These are phyloP conservation scores for Nephrocerus scutellatus DNA, from an alignment of 2,888 invertebrate genomes.

Conservation along the genomic window DNA sequence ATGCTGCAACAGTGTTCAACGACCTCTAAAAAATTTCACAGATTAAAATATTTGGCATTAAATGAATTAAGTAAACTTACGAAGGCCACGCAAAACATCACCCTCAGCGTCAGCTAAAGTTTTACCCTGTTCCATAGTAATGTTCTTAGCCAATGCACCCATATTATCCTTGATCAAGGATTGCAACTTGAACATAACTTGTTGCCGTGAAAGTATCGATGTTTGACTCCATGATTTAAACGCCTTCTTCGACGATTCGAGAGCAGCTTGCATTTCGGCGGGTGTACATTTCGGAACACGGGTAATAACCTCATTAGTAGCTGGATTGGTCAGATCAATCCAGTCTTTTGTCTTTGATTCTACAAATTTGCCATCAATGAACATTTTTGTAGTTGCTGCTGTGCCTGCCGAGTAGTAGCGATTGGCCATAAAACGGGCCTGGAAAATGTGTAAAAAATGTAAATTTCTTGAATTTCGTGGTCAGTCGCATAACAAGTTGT, in stretches of 20 bases:
- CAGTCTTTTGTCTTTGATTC: conserved; percentile 91
- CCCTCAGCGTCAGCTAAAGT: conserved; percentile 96
- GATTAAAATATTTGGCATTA: not conserved
- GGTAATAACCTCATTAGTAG: conserved; percentile 76
- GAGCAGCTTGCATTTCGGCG: conserved; percentile 82
- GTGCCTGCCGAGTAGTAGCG: conserved; percentile 53
- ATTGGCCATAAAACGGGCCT: conserved; percentile 33
- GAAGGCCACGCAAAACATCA: conserved; percentile 93
- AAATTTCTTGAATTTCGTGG: too few species aligned
- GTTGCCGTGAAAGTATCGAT: conserved; percentile 87
- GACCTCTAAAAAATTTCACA: conserved; percentile 63
- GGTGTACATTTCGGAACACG: conserved; percentile 86
- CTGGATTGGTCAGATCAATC: conserved; percentile 94
- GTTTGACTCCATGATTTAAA: conserved; percentile 79
- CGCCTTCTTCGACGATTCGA: conserved; percentile 76
- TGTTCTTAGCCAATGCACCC: conserved; percentile 80
- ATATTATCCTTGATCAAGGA: conserved; percentile 80
- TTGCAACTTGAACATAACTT: conserved; percentile 83
- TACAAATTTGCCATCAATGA: conserved; percentile 87
- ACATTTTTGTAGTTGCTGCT: conserved; percentile 80
- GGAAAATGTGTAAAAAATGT: conserved; percentile 12
- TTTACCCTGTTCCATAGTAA: conserved; percentile 96
- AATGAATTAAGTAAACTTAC: conserved; percentile 56
- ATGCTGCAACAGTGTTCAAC: conserved; percentile 96
- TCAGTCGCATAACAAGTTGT: too few species aligned